phyloP scores from a whole-genome alignment of 2,797 vertebrate species.

The Anolis apletophallus region DNA sequence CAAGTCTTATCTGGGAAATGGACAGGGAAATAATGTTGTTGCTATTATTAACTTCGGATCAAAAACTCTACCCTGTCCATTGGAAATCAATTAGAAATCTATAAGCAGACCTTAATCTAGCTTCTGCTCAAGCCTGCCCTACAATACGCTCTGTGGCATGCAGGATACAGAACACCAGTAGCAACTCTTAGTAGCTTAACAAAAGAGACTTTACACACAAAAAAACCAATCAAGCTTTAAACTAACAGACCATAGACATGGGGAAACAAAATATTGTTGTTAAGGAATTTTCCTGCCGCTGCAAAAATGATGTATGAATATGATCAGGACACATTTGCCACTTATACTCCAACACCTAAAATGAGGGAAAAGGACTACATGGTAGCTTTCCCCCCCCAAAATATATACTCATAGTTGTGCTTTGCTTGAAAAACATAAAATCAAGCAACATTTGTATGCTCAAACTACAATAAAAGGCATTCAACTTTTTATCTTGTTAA shows the following conservation, averaged over 20 bases:
- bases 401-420: too few species aligned
- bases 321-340: not conserved
- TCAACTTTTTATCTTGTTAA: not conserved
- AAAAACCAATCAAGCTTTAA: not conserved
- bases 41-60: not conserved
- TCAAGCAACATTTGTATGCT: not conserved
- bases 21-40: not conserved
- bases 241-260: not conserved
- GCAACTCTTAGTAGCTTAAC: not conserved
- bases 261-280: not conserved
- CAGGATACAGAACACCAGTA: not conserved
- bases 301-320: not conserved
- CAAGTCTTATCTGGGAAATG: not conserved
- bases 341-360: not conserved
- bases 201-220: not conserved
- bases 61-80: not conserved
- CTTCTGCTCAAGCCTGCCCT: not conserved
- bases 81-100: not conserved
- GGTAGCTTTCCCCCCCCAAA: not conserved
- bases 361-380: not conserved
- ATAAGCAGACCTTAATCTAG: not conserved
- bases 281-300: not conserved
- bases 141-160: not conserved
- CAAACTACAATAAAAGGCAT: not conserved
- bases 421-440: too few species aligned